A percentile compares a stretch with the other conserved stretches of the same genome.
phyloP scores from a whole-genome alignment of 2,113 vertebrate genomes.

The Microcebus lehilahytsara region DNA sequence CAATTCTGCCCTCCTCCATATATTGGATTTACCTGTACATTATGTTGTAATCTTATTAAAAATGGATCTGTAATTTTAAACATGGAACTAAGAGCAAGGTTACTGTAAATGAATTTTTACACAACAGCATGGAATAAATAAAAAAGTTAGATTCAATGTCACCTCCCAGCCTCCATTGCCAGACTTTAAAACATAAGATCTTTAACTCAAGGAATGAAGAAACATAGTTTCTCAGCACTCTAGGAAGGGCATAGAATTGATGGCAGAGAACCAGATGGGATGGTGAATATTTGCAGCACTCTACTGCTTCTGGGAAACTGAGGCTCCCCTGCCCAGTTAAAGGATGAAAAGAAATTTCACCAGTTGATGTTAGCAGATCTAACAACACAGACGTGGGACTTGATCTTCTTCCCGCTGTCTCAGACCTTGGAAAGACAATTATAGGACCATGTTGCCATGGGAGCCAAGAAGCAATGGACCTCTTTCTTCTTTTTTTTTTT shows the following conservation, averaged over 20 bases:
- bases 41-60: not conserved
- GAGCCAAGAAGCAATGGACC: not conserved
- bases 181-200: not conserved
- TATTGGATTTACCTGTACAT: not conserved
- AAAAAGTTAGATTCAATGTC: not conserved
- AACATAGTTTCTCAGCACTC: not conserved
- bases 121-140: not conserved
- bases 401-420: not conserved
- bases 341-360: not conserved
- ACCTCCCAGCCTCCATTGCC: not conserved
- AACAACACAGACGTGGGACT: not conserved
- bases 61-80: not conserved
- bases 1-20: not conserved
- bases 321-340: not conserved
- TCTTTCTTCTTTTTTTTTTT: not conserved
- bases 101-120: not conserved
- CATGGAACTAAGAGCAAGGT: not conserved
- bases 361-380: not conserved
- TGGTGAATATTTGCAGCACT: not conserved
- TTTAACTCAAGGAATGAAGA: not conserved
- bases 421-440: not conserved
- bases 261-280: not conserved
- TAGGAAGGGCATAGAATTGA: not conserved
- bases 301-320: not conserved
- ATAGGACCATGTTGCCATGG: not conserved